Base-by-base conservation (phyloP, 1,140 invertebrate species). In the Lepidostoma basale region DNA sequence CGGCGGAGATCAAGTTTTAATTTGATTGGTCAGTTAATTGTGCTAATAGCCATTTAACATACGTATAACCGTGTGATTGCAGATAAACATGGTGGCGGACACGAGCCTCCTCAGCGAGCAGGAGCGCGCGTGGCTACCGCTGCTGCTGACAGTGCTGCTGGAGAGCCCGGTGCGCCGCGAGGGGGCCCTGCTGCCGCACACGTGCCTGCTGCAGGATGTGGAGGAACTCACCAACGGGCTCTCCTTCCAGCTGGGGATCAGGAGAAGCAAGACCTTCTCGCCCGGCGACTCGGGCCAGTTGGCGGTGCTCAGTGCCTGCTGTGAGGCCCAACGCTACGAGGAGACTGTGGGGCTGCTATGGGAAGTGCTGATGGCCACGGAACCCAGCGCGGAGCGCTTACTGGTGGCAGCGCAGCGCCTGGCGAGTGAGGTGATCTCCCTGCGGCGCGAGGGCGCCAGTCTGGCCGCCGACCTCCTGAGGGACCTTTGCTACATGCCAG, bases 321-420 rank as follows among this genome's bases (percentile, higher is more conserved):
- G 92, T 20, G 92, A 94, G 79, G 85, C 88, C 9, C 80, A 85
- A 33, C 91, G 94, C 74, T 96, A 93, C 76, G 82, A 85, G 3
- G 86, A 86, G 74, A 90, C 91, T 0, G 86, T 96, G 1, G 80
- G 88, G 47, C 94, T 92, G 88, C 77, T 95, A 10, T 85, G 88
- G 72, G 89, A 94, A 72, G 78, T 96, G 0, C 77, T 96, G 8
- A 92, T 89, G 72, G 75, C 88, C 3, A 87, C 89, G 10, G 83
- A 88, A 67, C 88, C 96, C 60, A 89, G 86, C 3, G 82, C 85
- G 18, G 90, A 94, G 39, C 84, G 93, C 74, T 76, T 95, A 3
- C 87, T 89, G 75, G 88, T 94, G 9, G 88, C 92, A 59, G 87
- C 89, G 3, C 86, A 88, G 54, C 93, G 93, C 78, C 85, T 92